Evolutionary conservation across 2,113 vertebrate genomes (phyloP), one percentile per base, ranked within the genome.

Genomic region (Sula dactylatra): DNA sequence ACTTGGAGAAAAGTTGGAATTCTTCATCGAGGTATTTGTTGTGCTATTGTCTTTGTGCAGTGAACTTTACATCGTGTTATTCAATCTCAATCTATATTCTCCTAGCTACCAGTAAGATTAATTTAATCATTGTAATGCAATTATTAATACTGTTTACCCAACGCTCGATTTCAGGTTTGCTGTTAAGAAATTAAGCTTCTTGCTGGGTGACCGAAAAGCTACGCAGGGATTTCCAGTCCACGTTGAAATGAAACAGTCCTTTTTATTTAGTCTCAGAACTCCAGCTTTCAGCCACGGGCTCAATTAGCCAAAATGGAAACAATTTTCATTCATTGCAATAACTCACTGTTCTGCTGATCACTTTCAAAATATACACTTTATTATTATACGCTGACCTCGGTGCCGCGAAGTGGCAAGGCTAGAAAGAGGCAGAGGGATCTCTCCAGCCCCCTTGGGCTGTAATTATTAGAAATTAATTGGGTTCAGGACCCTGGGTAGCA

Each of bases 381-480:
- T 99, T 98, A 98, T 98, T 98, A 98, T 98, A 98, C 52, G 97
- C 96, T 98, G 99, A 99, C 98, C 98, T 96, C 98, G 61, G 97
- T 98, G 98, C 98, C 97, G 98, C 96, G 97, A 95, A 98, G 98
- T 98, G 98, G 98, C 97, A 97, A 97, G 97, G 97, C 97, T 98
- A 97, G 98, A 98, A 97, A 98, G 97, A 97, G 95, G 96, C 97
- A 97, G 97, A 95, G 93, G 97, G 96, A 98, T 98, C 98, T 97
- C 97, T 98, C 96, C 96, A 98, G 98, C 97, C 98, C 98, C 98
- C 98, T 98, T 98, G 98, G 98, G 98, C 98, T 99, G 98, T 98
- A 99, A 99, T 99, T 99, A 99, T 99, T 99, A 99, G 98, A 99
- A 98, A 99, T 99, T 99, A 99, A 99, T 99, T 99, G 98, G 98